Evolutionary conservation across 2,797 vertebrate genomes (phyloP).

Genomic region (Fistularia tabacaria): DNA sequence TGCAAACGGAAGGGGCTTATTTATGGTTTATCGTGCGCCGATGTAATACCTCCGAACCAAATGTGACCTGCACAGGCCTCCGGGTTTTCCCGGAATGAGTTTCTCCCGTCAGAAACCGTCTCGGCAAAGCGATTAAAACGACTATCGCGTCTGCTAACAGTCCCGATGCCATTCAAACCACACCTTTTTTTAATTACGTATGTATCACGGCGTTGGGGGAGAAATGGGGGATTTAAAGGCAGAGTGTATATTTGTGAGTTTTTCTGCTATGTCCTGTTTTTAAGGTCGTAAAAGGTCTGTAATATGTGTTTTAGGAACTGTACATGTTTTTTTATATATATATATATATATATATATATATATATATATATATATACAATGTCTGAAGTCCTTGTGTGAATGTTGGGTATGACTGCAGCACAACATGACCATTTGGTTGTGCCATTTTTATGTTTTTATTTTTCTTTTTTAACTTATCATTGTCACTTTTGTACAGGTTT

Average conservation of each 20-base stretch:
- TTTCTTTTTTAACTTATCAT: slow-evolving; percentile 25
- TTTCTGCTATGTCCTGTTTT: slow-evolving; percentile 27
- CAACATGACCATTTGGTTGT: slow-evolving; percentile 38
- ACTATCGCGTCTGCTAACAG: slow-evolving; percentile 14
- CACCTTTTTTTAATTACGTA: slow-evolving; percentile 16
- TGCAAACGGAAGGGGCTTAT: too few relatives aligned
- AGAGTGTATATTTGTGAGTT: slow-evolving; percentile 46
- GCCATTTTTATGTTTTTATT: slow-evolving; percentile 18
- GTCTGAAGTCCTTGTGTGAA: slow-evolving; percentile 28
- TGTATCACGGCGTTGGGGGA: slow-evolving; percentile 39
- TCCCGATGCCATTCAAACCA: slow-evolving; percentile 45
- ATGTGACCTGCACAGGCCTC: slow-evolving; percentile 32
- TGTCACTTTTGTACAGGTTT: slow-evolving; percentile 51
- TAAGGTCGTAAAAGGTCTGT: slow-evolving; percentile 34
- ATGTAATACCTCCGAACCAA: slow-evolving; percentile 60
- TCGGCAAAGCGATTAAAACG: too few relatives aligned
- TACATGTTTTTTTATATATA: slow-evolving; percentile 32
- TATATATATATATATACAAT: not conserved
- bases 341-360: too few relatives aligned
- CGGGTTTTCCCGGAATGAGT: not conserved
- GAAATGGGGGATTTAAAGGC: slow-evolving; percentile 12
- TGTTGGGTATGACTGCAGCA: slow-evolving; percentile 46
- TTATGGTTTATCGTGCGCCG: slow-evolving; percentile 20
- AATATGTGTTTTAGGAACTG: slow-evolving; percentile 52
- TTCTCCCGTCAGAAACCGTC: slow-evolving; percentile 14